phyloP scores from a whole-genome alignment of 1,140 invertebrate species.

The Papilio aristodemus region DNA sequence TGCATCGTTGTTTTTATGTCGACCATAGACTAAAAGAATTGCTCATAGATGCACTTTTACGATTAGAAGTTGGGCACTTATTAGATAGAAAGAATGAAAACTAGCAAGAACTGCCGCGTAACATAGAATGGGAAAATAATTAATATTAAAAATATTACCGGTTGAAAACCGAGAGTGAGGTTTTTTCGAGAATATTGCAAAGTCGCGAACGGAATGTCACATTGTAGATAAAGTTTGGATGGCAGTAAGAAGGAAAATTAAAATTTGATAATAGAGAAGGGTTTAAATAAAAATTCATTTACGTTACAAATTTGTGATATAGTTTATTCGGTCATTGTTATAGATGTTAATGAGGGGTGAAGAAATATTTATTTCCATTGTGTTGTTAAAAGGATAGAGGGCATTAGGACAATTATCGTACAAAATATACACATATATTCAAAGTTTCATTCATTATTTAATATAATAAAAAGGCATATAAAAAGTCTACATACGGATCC shows the following conservation, averaged over 20 bases:
- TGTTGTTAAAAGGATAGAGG: not conserved
- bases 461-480: not conserved
- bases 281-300: conserved; percentile 19
- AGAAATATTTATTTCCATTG: not conserved
- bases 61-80: conserved; percentile 63
- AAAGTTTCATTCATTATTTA: not conserved
- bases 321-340: conserved; percentile 21
- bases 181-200: too few relatives aligned
- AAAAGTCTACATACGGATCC: not conserved
- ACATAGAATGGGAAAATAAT: conserved; percentile 41
- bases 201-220: conserved; percentile 3
- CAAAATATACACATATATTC: not conserved
- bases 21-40: conserved; percentile 65
- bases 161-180: conserved; percentile 28
- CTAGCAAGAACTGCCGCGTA: conserved; percentile 68
- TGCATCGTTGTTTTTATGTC: conserved; percentile 39
- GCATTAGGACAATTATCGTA: not conserved
- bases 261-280: not conserved
- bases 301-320: conserved; percentile 29
- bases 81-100: conserved; percentile 63
- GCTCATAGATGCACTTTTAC: conserved; percentile 72
- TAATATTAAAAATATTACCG: conserved; percentile 33
- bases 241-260: not conserved
- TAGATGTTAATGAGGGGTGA: not conserved
- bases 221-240: not conserved